A percentile compares a stretch with the other conserved stretches of the same genome.
These are phyloP conservation scores for Bergia sp. DNA, from an alignment of 92 coral and sea anemone genomes.

Conservation along the genomic window DNA sequence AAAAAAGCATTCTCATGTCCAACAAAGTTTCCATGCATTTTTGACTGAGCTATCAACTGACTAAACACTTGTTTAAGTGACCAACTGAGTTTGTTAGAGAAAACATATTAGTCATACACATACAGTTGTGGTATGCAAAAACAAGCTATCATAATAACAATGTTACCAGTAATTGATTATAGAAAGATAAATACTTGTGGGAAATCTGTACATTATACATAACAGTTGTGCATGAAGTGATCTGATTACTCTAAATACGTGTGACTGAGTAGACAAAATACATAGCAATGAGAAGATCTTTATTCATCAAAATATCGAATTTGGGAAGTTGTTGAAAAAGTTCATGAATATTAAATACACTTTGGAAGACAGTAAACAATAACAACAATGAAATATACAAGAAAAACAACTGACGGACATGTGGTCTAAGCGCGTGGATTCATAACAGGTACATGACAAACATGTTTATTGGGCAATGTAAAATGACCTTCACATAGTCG, in stretches of 20 bases:
- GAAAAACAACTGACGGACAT: slow-evolving; percentile 3
- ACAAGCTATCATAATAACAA: neutral
- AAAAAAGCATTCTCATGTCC: neutral
- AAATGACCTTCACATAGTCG: neutral
- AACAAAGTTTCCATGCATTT: too few species aligned
- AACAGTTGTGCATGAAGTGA: too few species aligned
- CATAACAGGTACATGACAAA: neutral
- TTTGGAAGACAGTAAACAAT: neutral
- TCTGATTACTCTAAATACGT: too few species aligned
- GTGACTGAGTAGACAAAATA: too few species aligned
- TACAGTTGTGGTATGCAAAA: neutral
- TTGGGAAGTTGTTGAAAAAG: neutral
- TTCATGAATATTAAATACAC: neutral
- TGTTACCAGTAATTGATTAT: too few species aligned
- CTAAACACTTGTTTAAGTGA: neutral
- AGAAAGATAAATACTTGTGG: too few species aligned
- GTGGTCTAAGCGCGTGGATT: neutral
- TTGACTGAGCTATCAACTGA: neutral
- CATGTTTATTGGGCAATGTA: neutral
- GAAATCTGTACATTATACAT: too few species aligned
- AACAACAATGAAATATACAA: neutral
- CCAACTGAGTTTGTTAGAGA: neutral
- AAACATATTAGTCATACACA: neutral
- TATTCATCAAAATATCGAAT: neutral
- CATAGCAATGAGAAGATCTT: neutral